Percentiles rank a stretch among this genome's conserved stretches.
These are phyloP conservation scores for Numenius arquata DNA, from an alignment of 2,113 vertebrate species.

Conservation along the genomic window DNA sequence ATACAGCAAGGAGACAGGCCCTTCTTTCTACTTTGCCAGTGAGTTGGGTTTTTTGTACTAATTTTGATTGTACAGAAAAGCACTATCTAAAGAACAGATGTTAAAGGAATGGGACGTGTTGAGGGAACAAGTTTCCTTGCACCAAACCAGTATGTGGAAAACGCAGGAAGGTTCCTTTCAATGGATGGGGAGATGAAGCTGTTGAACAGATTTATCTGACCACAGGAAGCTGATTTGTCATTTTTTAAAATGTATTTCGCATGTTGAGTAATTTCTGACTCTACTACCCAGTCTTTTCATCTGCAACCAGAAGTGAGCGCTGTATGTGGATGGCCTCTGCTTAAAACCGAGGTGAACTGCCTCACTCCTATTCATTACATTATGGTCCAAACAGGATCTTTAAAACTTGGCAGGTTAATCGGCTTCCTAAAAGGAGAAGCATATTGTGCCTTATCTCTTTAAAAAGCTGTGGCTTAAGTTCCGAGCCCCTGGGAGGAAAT, in stretches of 20 bases:
- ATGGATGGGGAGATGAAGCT: not conserved
- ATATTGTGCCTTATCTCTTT: not conserved
- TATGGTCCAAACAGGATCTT: not conserved
- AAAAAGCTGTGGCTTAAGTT: not conserved
- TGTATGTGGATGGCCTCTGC: not conserved
- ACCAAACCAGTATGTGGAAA: constrained; percentile 67
- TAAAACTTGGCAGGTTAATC: not conserved
- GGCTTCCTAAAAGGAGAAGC: not conserved
- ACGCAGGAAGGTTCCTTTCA: constrained; percentile 39
- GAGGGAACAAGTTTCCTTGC: constrained; percentile 68
- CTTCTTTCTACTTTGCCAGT: constrained; percentile 89
- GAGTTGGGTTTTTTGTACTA: constrained; percentile 85
- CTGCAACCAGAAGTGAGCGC: not conserved
- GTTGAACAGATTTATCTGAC: not conserved
- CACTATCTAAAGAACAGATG: constrained; percentile 73
- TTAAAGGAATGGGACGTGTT: constrained; percentile 72
- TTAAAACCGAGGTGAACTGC: not conserved
- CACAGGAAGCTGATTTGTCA: not conserved
- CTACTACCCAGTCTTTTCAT: not conserved
- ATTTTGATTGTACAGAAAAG: constrained; percentile 78
- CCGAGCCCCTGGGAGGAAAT: not conserved
- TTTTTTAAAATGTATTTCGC: not conserved
- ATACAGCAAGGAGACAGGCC: constrained; percentile 87
- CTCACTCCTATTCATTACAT: not conserved
- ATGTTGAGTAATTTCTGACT: not conserved